Base-by-base conservation (phyloP, 2,797 vertebrate species). In the Eurystomus glaucurus region DNA sequence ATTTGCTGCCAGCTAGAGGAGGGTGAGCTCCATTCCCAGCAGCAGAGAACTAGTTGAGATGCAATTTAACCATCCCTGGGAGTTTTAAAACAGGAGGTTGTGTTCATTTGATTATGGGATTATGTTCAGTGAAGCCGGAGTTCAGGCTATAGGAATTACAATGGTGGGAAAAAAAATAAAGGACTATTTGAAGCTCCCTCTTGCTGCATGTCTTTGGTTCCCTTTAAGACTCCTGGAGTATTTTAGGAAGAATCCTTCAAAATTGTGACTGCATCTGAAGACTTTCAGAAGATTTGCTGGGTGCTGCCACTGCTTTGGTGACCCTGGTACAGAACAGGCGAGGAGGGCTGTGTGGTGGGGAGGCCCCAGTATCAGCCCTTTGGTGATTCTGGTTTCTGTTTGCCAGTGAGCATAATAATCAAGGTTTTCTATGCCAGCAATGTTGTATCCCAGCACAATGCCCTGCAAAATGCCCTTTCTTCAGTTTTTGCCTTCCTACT, bases 131-230 rank as follows among this genome's bases (percentile, higher is more conserved):
- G 33, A 55, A 85, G 39, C 33, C 35, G 46, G 54, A 79, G 31
- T 39, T 0, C 0, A 79, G 46, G 62, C 9, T 77, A 2, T 20
- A 54, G 45, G 28, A 83, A 60, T 84, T 55, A 14, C 2, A 45
- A 29, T 0, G 1, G 14, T 35, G 13, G 26, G 2, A 0, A 3
- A 29, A 43, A 48, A 22, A 31, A 39, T 20, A 55, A 45, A 22
- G 3, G 41, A 41, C 15, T 8, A 41, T 11, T 45, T n/a, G 48
- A 33, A 22, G 25, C 10, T 43, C 13, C 45, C 21, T 54, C 26
- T 39, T 62, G 28, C 11, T 9, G 28, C 10, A 4, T 1, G 0
- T 60, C 46, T 70, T 81, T 3, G 0, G 9, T 39, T 87, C 48
- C 29, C 10, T 31, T 2, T 31, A 60, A 64, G 35, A 37, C 4